Evolutionary conservation across 64 coral and sea anemone species (phyloP).

Genomic region (Astreopora myriophthalma): DNA sequence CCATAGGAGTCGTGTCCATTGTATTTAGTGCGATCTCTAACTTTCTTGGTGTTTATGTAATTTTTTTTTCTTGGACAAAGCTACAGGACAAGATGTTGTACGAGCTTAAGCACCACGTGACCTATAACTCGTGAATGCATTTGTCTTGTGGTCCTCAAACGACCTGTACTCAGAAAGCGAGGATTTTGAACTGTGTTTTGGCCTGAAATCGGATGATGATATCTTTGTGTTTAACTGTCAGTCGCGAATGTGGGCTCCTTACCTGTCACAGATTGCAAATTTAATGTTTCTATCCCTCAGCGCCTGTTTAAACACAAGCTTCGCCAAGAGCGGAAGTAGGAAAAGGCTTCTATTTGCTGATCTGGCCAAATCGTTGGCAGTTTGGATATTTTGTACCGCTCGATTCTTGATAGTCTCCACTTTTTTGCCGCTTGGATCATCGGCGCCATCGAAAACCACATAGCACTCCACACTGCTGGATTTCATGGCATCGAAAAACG

Average conservation of each 20-base stretch:
- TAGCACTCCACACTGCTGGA: constrained; percentile 31
- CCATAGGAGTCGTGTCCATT: too few relatives aligned
- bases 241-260: background rate
- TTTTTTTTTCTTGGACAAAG: too few relatives aligned
- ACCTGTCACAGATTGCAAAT: constrained; percentile 89
- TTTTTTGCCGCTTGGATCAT: constrained; percentile 69
- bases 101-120: too few relatives aligned
- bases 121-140: too few relatives aligned
- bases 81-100: too few relatives aligned
- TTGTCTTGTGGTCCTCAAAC: too few relatives aligned
- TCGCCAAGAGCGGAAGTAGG: constrained; percentile 56
- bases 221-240: too few relatives aligned
- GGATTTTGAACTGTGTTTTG: too few relatives aligned
- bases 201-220: too few relatives aligned
- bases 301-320: constrained; percentile 59
- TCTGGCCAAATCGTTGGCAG: background rate
- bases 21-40: too few relatives aligned
- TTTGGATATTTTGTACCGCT: constrained; percentile 16
- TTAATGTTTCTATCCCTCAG: constrained; percentile 37
- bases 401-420: constrained; percentile 52
- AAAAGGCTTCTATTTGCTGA: background rate
- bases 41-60: too few relatives aligned
- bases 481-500: constrained; percentile 61
- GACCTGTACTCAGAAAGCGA: too few relatives aligned
- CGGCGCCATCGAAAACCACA: constrained; percentile 76